Percentiles rank a stretch among this genome's conserved stretches.
Evolutionary conservation across 2,113 vertebrate species (phyloP).

Genomic region (Chaetodon trifascialis): DNA sequence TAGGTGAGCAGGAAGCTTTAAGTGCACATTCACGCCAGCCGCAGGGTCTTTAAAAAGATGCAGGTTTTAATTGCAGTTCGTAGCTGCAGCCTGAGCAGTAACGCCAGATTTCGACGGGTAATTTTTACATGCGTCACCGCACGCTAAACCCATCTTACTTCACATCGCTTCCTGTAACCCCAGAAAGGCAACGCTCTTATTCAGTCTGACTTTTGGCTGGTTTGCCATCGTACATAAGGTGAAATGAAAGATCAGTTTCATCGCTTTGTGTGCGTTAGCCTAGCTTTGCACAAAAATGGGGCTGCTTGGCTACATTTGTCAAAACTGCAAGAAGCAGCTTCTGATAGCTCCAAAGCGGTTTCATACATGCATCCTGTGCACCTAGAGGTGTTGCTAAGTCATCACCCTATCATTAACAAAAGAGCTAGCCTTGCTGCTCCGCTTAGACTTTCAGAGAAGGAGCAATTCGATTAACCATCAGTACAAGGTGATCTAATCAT

Average conservation of each 20-base stretch:
- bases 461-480: conserved; percentile 25
- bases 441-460: not conserved
- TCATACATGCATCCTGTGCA: not conserved
- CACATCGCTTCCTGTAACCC: not conserved
- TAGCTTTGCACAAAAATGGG: not conserved
- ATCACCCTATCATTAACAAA: not conserved
- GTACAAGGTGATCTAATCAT: conserved; percentile 30
- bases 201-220: not conserved
- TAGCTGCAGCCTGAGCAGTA: conserved; percentile 27
- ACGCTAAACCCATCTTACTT: not conserved
- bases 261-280: not conserved
- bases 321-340: not conserved
- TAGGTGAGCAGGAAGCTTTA: conserved; percentile 62
- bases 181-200: not conserved
- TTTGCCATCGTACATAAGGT: not conserved
- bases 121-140: not conserved
- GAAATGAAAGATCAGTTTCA: not conserved
- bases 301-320: not conserved
- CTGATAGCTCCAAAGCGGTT: not conserved
- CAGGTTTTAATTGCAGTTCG: conserved; percentile 52
- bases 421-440: not conserved
- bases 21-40: conserved; percentile 29
- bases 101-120: conserved; percentile 17
- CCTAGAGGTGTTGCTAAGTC: not conserved
- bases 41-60: conserved; percentile 51